A percentile compares a stretch with the other conserved stretches of the same genome.
These are phyloP conservation scores for Nixonia krombeini DNA, from an alignment of 1,140 invertebrate species.

Conservation along the genomic window DNA sequence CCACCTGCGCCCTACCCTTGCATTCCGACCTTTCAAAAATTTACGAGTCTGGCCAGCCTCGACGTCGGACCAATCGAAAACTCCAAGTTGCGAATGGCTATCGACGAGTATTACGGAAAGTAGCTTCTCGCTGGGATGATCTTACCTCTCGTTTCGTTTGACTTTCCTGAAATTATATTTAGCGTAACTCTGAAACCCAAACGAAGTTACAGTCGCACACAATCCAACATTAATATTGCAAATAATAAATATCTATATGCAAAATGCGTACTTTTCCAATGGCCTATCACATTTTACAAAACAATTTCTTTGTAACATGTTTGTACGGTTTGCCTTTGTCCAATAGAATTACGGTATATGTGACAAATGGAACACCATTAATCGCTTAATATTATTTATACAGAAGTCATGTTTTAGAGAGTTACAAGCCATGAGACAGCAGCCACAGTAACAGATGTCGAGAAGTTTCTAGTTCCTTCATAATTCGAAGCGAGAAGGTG, in stretches of 20 bases:
- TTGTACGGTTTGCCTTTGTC: too few species aligned
- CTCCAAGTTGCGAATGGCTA: slow-evolving; percentile 31
- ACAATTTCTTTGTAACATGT: too few species aligned
- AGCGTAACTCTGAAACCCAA: too few species aligned
- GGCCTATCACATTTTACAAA: too few species aligned
- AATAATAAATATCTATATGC: too few species aligned
- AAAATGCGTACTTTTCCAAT: too few species aligned
- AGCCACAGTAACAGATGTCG: slow-evolving; percentile 29
- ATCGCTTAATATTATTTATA: slow-evolving; percentile 28
- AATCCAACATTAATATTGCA: too few species aligned
- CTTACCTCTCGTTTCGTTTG: background rate
- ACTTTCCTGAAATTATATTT: too few species aligned
- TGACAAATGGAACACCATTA: too few species aligned
- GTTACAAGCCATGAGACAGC: slow-evolving; percentile 20
- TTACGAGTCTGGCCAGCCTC: slow-evolving; percentile 39
- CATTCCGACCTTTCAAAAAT: slow-evolving; percentile 38
- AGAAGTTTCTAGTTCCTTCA: slow-evolving; percentile 39
- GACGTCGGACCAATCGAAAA: slow-evolving; percentile 42
- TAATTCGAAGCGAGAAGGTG: slow-evolving; percentile 38
- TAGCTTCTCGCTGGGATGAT: background rate
- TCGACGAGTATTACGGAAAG: slow-evolving; percentile 17
- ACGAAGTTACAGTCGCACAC: too few species aligned
- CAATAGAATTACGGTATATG: too few species aligned
- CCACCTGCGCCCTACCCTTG: slow-evolving; percentile 34
- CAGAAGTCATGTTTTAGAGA: slow-evolving; percentile 16